Evolutionary conservation across 1,140 invertebrate genomes (phyloP).

Genomic region (Ceratoteleas bidentatus): DNA sequence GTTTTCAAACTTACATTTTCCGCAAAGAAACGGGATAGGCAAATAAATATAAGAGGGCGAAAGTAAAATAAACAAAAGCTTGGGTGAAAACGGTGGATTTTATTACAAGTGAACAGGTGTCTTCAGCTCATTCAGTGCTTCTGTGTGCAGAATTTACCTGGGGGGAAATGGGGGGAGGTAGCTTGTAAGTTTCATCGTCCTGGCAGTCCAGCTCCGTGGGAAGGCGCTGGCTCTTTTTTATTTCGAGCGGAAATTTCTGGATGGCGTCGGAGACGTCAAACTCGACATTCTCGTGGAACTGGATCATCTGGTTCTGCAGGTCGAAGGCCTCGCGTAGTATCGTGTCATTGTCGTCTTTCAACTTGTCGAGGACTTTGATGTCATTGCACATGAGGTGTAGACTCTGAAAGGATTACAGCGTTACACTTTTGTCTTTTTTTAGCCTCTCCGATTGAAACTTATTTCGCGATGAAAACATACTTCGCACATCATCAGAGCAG

Average conservation of each 20-base stretch:
- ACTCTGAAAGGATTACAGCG: conserved; percentile 72
- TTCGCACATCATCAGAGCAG: conserved; percentile 88
- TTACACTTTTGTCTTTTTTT: too few species aligned
- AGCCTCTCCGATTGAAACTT: neutral
- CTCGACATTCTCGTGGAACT: conserved; percentile 85
- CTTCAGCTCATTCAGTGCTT: too few species aligned
- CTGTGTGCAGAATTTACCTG: conserved; percentile 66
- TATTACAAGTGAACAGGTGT: too few species aligned
- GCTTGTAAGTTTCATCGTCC: conserved; percentile 79
- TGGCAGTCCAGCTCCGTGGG: conserved; percentile 84
- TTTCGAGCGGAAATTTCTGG: conserved; percentile 86
- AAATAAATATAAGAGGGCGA: too few species aligned
- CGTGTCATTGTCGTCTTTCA: conserved; percentile 83
- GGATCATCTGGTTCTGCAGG: conserved; percentile 85
- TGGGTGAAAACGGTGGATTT: too few species aligned
- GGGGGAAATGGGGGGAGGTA: conserved; percentile 78
- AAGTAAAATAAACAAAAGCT: too few species aligned
- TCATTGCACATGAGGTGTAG: conserved; percentile 87
- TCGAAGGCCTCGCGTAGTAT: conserved; percentile 83
- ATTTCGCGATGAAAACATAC: conserved; percentile 69
- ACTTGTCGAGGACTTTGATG: conserved; percentile 85
- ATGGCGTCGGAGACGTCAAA: conserved; percentile 85
- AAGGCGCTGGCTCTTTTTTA: conserved; percentile 85
- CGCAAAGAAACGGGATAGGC: too few species aligned
- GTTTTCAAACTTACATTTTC: too few species aligned